These are phyloP conservation scores for Fratercula arctica DNA, from an alignment of 2,797 vertebrate genomes.

Conservation along the genomic window DNA sequence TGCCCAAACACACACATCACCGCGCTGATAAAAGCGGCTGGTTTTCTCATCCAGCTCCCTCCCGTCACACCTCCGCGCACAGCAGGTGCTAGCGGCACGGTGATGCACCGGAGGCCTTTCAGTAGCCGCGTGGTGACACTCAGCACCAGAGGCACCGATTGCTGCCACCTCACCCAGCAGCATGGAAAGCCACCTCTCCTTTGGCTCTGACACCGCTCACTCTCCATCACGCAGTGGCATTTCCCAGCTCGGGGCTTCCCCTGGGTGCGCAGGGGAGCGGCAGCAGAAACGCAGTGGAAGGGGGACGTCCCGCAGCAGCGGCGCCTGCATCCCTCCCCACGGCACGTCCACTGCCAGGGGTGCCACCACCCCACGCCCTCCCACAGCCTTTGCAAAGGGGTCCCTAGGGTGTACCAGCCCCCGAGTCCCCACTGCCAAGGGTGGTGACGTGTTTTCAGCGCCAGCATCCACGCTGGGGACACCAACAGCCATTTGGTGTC, in stretches of 20 bases:
- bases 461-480: not conserved
- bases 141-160: not conserved
- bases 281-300: rapidly evolving
- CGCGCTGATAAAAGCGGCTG: rapidly evolving
- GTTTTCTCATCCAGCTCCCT: not conserved
- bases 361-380: not conserved
- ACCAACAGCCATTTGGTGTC: not conserved
- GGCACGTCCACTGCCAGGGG: not conserved
- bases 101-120: not conserved
- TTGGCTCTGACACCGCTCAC: not conserved
- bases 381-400: not conserved
- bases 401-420: rapidly evolving
- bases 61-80: rapidly evolving
- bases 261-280: not conserved
- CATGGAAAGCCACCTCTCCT: not conserved
- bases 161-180: not conserved
- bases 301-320: not conserved
- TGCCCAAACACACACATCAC: not conserved
- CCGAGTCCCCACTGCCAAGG: rapidly evolving
- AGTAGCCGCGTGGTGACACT: rapidly evolving
- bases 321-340: not conserved
- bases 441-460: rapidly evolving
- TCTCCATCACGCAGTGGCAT: rapidly evolving
- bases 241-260: not conserved
- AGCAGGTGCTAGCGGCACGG: not conserved